phyloP scores from a whole-genome alignment of 2,888 invertebrate species.

The Noctua janthe region DNA sequence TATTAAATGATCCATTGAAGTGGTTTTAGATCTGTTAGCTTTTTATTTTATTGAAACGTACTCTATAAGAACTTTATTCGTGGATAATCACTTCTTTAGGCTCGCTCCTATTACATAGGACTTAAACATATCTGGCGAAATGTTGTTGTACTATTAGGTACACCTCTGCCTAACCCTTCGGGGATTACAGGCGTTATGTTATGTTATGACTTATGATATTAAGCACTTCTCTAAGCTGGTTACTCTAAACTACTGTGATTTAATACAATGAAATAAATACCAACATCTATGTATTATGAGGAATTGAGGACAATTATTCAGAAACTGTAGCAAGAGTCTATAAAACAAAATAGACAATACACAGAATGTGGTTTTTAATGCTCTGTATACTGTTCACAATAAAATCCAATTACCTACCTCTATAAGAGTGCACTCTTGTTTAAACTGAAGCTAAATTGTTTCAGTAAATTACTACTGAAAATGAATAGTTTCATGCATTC shows the following conservation, averaged over 20 bases:
- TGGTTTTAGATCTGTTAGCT: background rate
- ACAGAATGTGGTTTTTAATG: background rate
- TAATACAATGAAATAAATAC: background rate
- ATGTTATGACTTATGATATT: no score
- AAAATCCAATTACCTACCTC: background rate
- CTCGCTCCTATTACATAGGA: no score
- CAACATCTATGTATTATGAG: background rate
- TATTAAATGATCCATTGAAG: background rate
- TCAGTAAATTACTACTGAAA: constrained; percentile 9
- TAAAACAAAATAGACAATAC: background rate
- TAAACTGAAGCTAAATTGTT: constrained; percentile 13
- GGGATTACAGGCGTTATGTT: no score
- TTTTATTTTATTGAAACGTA: background rate
- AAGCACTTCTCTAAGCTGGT: background rate
- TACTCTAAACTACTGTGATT: background rate
- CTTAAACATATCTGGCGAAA: no score
- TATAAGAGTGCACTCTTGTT: background rate
- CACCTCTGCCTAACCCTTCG: no score
- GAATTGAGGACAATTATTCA: background rate
- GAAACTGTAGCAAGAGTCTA: background rate
- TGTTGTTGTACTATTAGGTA: no score
- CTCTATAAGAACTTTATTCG: background rate
- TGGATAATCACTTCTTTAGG: background rate
- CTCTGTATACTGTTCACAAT: background rate
- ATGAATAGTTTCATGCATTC: constrained; percentile 25